phyloP scores from a whole-genome alignment of 2,888 invertebrate species.

The Arctia plantaginis region DNA sequence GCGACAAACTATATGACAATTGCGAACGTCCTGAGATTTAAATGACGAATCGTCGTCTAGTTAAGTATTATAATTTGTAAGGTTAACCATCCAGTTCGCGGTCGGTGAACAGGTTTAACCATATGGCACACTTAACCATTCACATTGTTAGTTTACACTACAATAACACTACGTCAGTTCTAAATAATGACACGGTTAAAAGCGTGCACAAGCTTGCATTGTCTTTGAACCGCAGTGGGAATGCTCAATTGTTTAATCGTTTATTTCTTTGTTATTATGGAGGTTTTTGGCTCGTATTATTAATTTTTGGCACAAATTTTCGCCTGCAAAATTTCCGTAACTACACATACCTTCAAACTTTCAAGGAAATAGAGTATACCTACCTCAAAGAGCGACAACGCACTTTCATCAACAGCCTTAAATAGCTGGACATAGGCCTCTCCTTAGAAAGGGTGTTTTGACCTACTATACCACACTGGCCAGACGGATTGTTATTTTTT shows the following conservation, averaged over 20 bases:
- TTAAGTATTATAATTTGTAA: constrained; percentile 15
- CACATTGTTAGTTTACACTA: constrained; percentile 19
- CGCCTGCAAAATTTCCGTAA: no score
- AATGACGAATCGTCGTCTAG: background rate
- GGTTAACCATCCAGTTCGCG: constrained; percentile 14
- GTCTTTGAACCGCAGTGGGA: background rate
- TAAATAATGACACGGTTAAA: constrained; percentile 6
- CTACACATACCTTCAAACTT: no score
- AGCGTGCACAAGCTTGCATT: background rate
- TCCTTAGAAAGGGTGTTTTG: no score
- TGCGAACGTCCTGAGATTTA: background rate
- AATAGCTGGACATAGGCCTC: no score
- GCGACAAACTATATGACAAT: background rate
- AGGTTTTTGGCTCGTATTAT: background rate
- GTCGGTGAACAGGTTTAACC: constrained; percentile 19
- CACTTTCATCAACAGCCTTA: no score
- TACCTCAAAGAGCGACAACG: no score
- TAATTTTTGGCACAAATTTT: background rate
- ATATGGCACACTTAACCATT: constrained; percentile 28
- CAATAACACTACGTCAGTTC: constrained; percentile 10
- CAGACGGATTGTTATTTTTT: no score
- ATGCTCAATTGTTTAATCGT: background rate
- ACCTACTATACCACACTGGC: no score
- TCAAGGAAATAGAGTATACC: no score
- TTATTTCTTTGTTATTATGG: background rate